These are phyloP conservation scores for Diplolepis rosae DNA, from an alignment of 2,888 invertebrate species.

Conservation along the genomic window DNA sequence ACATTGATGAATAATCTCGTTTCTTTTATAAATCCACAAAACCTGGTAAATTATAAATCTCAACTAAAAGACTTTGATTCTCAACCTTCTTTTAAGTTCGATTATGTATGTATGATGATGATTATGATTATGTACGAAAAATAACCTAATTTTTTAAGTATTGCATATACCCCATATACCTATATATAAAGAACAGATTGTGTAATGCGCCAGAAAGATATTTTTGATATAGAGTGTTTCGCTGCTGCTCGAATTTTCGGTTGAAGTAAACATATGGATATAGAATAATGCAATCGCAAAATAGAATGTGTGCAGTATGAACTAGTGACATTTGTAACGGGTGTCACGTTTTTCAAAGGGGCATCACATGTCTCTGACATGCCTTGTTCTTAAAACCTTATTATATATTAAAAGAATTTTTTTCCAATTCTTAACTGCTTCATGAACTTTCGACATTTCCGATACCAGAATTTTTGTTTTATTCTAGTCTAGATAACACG, in stretches of 20 bases:
- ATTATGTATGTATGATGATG: constrained; percentile 65
- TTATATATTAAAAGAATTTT: not conserved
- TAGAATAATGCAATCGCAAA: constrained; percentile 16
- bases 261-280: constrained; percentile 33
- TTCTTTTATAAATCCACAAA: not conserved
- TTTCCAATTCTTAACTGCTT: not conserved
- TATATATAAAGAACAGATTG: constrained; percentile 53
- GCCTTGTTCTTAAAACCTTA: not conserved
- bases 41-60: too few relatives aligned
- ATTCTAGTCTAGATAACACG: too few relatives aligned
- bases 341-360: constrained; percentile 39
- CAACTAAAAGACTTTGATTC: too few relatives aligned
- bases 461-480: too few relatives aligned
- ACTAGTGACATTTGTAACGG: too few relatives aligned
- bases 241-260: not conserved
- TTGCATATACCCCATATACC: constrained; percentile 31
- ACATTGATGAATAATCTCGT: constrained; percentile 2
- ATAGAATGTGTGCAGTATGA: not conserved
- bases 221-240: constrained; percentile 47
- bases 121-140: constrained; percentile 67
- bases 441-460: not conserved
- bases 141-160: constrained; percentile 53
- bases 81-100: not conserved
- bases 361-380: not conserved
- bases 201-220: constrained; percentile 54